These are phyloP conservation scores for Misgurnus mizolepis DNA, from an alignment of 2,113 vertebrate genomes.

Conservation along the genomic window DNA sequence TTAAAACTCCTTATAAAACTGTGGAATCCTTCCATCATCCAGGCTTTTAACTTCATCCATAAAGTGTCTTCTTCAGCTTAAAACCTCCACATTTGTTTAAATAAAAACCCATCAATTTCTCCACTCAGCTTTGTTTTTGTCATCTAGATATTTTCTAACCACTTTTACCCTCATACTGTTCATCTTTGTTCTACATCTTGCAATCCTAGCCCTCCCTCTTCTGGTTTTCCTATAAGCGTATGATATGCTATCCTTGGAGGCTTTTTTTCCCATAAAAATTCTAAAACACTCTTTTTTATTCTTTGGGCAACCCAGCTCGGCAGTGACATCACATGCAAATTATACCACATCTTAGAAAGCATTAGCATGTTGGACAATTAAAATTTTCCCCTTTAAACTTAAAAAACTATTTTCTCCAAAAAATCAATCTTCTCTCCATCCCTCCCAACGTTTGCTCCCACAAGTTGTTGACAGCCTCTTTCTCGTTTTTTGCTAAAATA, in stretches of 20 bases:
- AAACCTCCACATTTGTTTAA: not conserved
- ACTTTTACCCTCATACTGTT: conserved; percentile 3
- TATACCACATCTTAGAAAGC: too few relatives aligned
- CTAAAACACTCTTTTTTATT: too few relatives aligned
- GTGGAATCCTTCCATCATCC: not conserved
- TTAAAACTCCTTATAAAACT: conserved; percentile 2
- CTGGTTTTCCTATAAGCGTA: not conserved
- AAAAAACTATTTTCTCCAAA: too few relatives aligned
- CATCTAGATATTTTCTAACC: not conserved
- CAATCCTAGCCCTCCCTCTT: not conserved
- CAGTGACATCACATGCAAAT: too few relatives aligned
- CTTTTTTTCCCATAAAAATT: too few relatives aligned
- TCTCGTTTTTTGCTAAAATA: too few relatives aligned
- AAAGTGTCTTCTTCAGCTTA: not conserved
- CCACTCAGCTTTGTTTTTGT: not conserved
- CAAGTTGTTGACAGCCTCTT: too few relatives aligned
- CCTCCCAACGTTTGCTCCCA: too few relatives aligned
- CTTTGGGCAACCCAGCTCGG: too few relatives aligned
- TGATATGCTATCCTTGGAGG: not conserved
- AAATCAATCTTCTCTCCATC: too few relatives aligned
- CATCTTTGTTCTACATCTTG: not conserved
- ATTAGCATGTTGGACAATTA: too few relatives aligned
- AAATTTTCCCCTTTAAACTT: too few relatives aligned
- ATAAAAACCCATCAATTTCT: not conserved
- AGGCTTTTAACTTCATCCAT: not conserved